Evolutionary conservation across 2,797 vertebrate species (phyloP).

Genomic region (Takifugu ocellatus): DNA sequence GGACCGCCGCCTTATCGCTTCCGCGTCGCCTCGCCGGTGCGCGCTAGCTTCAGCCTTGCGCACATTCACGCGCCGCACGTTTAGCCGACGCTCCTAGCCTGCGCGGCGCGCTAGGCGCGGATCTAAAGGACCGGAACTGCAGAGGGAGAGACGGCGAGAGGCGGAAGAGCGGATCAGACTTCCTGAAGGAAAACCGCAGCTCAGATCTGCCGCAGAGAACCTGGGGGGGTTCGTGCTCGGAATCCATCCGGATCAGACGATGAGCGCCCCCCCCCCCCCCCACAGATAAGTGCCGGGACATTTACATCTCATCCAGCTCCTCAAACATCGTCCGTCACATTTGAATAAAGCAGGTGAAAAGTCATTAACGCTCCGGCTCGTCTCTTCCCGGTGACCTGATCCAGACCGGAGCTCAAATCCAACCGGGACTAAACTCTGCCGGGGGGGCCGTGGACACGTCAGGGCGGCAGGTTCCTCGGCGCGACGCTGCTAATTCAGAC

Average conservation of each 20-base stretch:
- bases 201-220: too few species aligned
- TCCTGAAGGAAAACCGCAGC: too few species aligned
- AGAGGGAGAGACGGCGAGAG: conserved; percentile 23
- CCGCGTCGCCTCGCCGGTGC: too few species aligned
- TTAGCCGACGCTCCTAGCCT: too few species aligned
- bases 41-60: conserved; percentile 33
- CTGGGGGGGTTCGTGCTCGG: too few species aligned
- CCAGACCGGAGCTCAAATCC: conserved; percentile 69
- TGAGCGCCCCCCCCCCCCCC: conserved; percentile 34
- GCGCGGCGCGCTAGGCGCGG: too few species aligned
- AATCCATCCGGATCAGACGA: conserved; percentile 52
- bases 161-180: neutral
- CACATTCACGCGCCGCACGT: conserved; percentile 47
- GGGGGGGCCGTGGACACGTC: neutral
- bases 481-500: too few species aligned
- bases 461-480: too few species aligned
- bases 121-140: conserved; percentile 10
- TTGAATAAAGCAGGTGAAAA: conserved; percentile 63
- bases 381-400: conserved; percentile 59
- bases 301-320: conserved; percentile 63
- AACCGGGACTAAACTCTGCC: conserved; percentile 66
- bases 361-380: conserved; percentile 47
- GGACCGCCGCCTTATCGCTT: too few species aligned
- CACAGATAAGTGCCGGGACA: conserved; percentile 58
- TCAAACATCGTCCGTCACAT: conserved; percentile 58